Base-by-base conservation (phyloP, 2,888 invertebrate species). In the Sinodicranocentrus sp. region DNA sequence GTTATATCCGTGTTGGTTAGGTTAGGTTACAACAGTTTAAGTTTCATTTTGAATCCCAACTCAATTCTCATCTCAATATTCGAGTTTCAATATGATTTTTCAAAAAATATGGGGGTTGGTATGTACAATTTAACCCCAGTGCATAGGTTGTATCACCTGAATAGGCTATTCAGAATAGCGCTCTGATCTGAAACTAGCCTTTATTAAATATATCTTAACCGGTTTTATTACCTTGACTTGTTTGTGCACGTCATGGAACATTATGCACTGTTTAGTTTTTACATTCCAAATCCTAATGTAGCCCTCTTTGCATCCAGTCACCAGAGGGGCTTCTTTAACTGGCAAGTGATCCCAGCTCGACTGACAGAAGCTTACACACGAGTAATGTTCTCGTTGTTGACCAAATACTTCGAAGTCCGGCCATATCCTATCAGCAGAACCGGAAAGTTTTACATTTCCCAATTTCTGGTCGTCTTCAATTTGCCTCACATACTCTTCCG, bases 221-320 rank as follows among this genome's bases (percentile, higher is more conserved):
- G n/a, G n/a, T 21, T 2, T 43, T 21, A 15, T 54, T 17, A 48
- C 54, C 21, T 39, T 73, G 73, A n/a, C n/a, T n/a, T n/a, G n/a
- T 19, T 75, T 70, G 33, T 88, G 88, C 25, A 68, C 76, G 54
- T 84, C 84, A 71, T 88, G 87, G 52, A 65, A 84, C 48, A 78
- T 71, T 10, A 82, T 77, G 39, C 77, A 77, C 8, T 75, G 33
- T 25, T 82, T 84, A n/a, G 71, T 76, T 25, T 76, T 26, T 2
- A 85, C 57, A 80, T 87, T 86, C 87, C 88, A 88, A 19, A 88
- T 77, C 15, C 83, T 48, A n/a, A 88, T 87, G 33, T 75, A 71
- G 0, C 88, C 88, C 15, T 77, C 77, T 10, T 85, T 83, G 57
- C 86, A 86, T 1, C 86, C 88, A 21, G 88, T 84, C 17, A 88